Conservation (phyloP, 1,140 invertebrate genomes). For the Drosophila kurseongensis region DNA sequence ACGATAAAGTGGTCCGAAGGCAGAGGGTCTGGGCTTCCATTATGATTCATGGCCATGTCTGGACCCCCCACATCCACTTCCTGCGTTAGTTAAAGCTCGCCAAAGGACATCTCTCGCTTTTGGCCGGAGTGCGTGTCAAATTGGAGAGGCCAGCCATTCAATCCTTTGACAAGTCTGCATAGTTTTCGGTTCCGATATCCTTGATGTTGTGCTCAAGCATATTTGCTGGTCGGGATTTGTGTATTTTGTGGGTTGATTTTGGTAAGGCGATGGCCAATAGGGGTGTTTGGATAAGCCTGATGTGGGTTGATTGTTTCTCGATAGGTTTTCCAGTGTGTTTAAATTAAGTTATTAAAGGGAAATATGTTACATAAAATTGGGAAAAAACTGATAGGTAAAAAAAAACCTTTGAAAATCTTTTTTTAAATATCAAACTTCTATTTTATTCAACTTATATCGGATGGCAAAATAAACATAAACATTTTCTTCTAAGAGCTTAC, state of each 20-base stretch:
- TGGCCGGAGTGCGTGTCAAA: slow-evolving; percentile 73
- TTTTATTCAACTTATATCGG: too few species aligned
- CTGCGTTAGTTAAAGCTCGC: slow-evolving; percentile 56
- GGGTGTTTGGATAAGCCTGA: slow-evolving; percentile 50
- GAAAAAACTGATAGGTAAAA: too few species aligned
- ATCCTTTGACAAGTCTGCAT: slow-evolving; percentile 70
- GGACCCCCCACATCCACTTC: slow-evolving; percentile 21
- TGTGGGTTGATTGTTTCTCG: slow-evolving; percentile 49
- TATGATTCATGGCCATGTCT: slow-evolving; percentile 79
- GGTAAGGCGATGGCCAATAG: slow-evolving; percentile 31
- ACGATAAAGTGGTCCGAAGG: slow-evolving; percentile 58
- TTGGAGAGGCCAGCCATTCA: slow-evolving; percentile 72
- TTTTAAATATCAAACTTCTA: too few species aligned
- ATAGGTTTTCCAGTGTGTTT: slow-evolving; percentile 2
- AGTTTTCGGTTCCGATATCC: slow-evolving; percentile 60
- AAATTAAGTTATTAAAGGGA: slow-evolving; percentile 19
- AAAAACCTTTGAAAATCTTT: too few species aligned
- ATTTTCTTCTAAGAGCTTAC: too few species aligned
- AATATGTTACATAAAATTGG: not conserved
- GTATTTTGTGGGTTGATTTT: slow-evolving; percentile 59
- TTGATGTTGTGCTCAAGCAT: slow-evolving; percentile 47
- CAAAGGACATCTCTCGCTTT: slow-evolving; percentile 50
- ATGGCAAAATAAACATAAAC: too few species aligned
- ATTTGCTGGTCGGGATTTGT: slow-evolving; percentile 44
- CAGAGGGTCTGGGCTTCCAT: slow-evolving; percentile 48